These are phyloP conservation scores for Procapra przewalskii DNA, from an alignment of 2,113 vertebrate species.

Conservation along the genomic window DNA sequence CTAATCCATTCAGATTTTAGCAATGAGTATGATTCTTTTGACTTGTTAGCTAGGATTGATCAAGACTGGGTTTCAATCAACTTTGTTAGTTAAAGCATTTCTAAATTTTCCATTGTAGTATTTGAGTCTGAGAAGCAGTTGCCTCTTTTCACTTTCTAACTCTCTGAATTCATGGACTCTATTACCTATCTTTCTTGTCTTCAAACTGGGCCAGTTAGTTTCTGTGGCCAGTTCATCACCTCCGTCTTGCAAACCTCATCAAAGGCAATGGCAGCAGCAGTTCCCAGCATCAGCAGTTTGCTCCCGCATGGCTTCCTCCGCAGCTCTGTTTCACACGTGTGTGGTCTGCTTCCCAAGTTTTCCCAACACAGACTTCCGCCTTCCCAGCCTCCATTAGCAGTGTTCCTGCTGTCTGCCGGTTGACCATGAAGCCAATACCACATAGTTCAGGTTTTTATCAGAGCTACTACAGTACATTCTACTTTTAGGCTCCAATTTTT, in stretches of 20 bases:
- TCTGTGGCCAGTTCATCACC: not conserved
- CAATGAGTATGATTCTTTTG: not conserved
- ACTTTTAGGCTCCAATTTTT: not conserved
- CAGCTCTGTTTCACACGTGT: too few species aligned
- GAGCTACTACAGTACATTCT: not conserved
- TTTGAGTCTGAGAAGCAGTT: not conserved
- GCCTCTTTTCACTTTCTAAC: not conserved
- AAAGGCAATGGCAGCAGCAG: fast-evolving
- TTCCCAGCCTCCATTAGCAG: not conserved
- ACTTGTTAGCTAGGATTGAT: not conserved
- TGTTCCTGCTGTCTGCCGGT: not conserved
- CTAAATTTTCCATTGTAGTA: not conserved
- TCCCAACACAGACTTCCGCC: fast-evolving
- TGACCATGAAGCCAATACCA: not conserved
- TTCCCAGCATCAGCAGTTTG: not conserved
- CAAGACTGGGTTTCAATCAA: not conserved
- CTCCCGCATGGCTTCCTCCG: not conserved
- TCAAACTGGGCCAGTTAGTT: not conserved
- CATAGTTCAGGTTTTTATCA: not conserved
- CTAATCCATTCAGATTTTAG: not conserved
- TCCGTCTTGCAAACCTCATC: not conserved
- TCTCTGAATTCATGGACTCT: not conserved
- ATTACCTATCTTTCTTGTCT: not conserved
- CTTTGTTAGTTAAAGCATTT: not conserved
- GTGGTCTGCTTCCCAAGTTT: not conserved